These are phyloP conservation scores for Hoplias malabaricus DNA, from an alignment of 2,113 vertebrate species.

Conservation along the genomic window DNA sequence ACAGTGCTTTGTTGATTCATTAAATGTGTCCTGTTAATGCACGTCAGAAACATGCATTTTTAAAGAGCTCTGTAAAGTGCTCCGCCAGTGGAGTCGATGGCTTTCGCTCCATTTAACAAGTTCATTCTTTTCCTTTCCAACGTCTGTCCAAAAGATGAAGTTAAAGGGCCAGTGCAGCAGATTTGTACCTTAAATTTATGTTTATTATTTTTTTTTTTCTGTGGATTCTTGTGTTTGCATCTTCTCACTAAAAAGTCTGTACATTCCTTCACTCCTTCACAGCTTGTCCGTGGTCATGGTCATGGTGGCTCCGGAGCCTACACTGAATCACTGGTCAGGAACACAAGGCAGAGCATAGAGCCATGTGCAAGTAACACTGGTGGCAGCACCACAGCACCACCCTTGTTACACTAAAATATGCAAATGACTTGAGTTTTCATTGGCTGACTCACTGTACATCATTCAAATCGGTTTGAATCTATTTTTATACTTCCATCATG, in stretches of 20 bases:
- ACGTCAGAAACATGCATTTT: slow-evolving; percentile 36
- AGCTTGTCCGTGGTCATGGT: too few species aligned
- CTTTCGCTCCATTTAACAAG: slow-evolving; percentile 45
- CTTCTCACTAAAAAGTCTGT: too few species aligned
- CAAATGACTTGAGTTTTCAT: neutral
- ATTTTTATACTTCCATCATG: too few species aligned
- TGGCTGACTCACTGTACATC: neutral
- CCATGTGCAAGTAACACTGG: too few species aligned
- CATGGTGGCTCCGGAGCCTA: too few species aligned
- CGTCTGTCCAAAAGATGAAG: slow-evolving; percentile 10
- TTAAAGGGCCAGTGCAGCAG: slow-evolving; percentile 13
- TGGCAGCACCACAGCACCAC: too few species aligned
- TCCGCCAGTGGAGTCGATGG: slow-evolving; percentile 23
- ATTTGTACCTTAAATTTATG: neutral
- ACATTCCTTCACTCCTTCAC: too few species aligned
- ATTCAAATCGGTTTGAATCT: neutral
- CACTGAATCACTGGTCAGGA: too few species aligned
- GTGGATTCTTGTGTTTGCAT: neutral
- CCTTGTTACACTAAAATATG: neutral
- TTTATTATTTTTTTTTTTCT: neutral
- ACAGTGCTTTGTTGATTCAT: slow-evolving; percentile 26
- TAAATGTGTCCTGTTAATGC: slow-evolving; percentile 3
- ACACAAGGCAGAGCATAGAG: too few species aligned
- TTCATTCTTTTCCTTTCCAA: slow-evolving; percentile 7
- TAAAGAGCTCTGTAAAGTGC: slow-evolving; percentile 39